Evolutionary conservation across 1,140 invertebrate species (phyloP), one percentile per base, ranked within the genome.

Genomic region (Leptinotarsa undecemlineata): DNA sequence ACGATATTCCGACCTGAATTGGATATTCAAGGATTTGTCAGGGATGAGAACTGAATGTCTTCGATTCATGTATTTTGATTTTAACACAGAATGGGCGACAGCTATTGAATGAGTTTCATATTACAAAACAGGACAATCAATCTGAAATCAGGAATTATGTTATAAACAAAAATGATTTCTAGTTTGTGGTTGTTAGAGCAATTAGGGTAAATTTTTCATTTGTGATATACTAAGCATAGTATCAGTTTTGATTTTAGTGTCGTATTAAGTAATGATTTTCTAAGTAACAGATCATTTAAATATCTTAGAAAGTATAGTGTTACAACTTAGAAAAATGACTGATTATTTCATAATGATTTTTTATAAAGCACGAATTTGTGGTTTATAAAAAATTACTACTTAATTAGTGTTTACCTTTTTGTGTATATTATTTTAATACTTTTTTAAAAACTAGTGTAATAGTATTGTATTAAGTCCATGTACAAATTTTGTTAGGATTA

Each of bases 401-500:
- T 69, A 68, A 48, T 64, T 76, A 71, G 62, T 66, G 48, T 76
- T 72, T 70, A 72, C 70, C 20, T 61, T 76, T 64, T 76, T 72
- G 67, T 74, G 76, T 75, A 77, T 62, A 76, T 77, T 78, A 76
- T 77, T 76, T 76, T 78, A 23, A 71, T 64, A 74, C 75, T 78
- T 78, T 76, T 75, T 80, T 71, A 71, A 42, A 42, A 71, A 71
- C 60, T 79, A 74, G 57, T 76, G 21, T 79, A 72, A 48, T 61
- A 72, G 71, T 79, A 78, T 67, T 74, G 72, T 79, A 78, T 77
- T 74, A 77, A 79, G 77, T 76, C 71, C 72, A 81, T 81, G 80
- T 81, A 81, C 80, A 79, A 82, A 80, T 72, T 67, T 76, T 77
- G 77, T 81, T 78, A 80, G 75, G 76, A 61, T 68, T 80, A 80